These are phyloP conservation scores for Hanleya hanleyi DNA, from an alignment of 2,888 invertebrate species.

Conservation along the genomic window DNA sequence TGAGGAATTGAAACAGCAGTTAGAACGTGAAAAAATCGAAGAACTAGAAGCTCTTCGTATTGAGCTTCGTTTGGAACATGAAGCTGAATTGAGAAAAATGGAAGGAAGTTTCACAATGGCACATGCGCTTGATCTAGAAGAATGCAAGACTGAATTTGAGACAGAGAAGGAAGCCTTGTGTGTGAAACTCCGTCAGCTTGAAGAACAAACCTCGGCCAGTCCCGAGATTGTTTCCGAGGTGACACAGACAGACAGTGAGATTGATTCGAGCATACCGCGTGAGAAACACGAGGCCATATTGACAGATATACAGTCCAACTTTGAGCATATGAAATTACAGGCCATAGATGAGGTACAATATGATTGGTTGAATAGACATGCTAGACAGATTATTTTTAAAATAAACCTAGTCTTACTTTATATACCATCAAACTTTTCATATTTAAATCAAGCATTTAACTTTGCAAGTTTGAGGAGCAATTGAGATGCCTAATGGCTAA, in stretches of 20 bases:
- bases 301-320: conserved; percentile 10
- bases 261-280: conserved; percentile 1
- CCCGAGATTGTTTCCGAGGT: no score
- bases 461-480: no score
- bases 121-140: conserved; percentile 13
- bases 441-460: no score
- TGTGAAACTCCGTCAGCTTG: conserved; percentile 21
- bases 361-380: no score
- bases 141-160: conserved; percentile 15
- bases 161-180: conserved; percentile 21
- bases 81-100: neutral
- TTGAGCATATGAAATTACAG: conserved; percentile 1
- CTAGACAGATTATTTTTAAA: no score
- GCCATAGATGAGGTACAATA: conserved; percentile 12
- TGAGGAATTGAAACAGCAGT: conserved; percentile 38
- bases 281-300: conserved; percentile 11
- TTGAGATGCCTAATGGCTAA: no score
- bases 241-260: conserved; percentile 30
- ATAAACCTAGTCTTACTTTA: no score
- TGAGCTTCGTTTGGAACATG: conserved; percentile 27
- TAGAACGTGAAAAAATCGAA: conserved; percentile 35
- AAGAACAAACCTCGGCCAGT: conserved; percentile 1
- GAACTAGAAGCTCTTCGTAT: conserved; percentile 24
- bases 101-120: conserved; percentile 9
- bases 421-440: no score